phyloP scores from a whole-genome alignment of 2,888 invertebrate species.

The Digitonthophagus gazella region DNA sequence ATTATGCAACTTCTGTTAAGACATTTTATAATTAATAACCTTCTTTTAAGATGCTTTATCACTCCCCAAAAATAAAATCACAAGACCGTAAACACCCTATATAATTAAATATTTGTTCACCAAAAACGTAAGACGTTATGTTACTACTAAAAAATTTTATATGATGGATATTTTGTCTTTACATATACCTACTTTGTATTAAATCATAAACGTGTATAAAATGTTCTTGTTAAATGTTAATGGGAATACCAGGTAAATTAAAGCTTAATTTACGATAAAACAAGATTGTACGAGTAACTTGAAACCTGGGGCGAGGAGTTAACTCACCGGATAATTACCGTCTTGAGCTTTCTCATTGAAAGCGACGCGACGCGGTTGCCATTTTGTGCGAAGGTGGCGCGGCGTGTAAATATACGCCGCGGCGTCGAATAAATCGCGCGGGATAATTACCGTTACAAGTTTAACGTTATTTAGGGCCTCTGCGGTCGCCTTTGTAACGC shows the following conservation, averaged over 20 bases:
- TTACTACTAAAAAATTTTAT: no score
- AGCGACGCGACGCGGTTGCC: not conserved
- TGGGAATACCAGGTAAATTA: not conserved
- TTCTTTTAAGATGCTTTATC: no score
- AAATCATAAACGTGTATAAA: no score
- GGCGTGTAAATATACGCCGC: conserved; percentile 2
- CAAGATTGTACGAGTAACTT: not conserved
- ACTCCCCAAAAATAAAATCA: no score
- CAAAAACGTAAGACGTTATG: no score
- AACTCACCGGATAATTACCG: not conserved
- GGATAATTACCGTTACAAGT: conserved; percentile 14
- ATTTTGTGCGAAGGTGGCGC: conserved; percentile 11
- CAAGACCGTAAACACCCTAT: no score
- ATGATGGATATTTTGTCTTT: no score
- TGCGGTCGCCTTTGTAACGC: conserved; percentile 10
- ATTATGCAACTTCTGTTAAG: no score
- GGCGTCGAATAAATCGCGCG: conserved; percentile 13
- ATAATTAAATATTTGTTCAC: no score
- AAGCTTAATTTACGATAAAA: not conserved
- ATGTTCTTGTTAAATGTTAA: not conserved
- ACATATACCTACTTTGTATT: no score
- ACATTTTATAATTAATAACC: no score
- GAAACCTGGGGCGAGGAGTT: not conserved
- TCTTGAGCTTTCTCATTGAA: not conserved
- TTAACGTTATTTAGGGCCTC: conserved; percentile 15